These are phyloP conservation scores for Drosophila triauraria DNA, from an alignment of 1,140 invertebrate species.

Conservation along the genomic window DNA sequence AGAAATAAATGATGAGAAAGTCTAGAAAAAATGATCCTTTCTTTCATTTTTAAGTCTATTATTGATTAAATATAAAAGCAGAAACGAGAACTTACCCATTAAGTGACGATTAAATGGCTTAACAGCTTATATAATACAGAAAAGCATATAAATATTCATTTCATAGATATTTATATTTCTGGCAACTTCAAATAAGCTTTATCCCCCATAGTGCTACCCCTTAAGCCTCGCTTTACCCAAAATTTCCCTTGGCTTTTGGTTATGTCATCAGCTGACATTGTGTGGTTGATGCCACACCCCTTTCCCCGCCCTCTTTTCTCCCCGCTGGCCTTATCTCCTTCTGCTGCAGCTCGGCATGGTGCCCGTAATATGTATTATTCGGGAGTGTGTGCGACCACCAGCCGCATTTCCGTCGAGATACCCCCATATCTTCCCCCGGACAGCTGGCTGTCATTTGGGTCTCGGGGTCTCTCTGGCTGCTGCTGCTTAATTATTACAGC, in stretches of 20 bases:
- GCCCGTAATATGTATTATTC: conserved; percentile 23
- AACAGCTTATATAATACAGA: too few species aligned
- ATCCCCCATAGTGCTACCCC: background rate
- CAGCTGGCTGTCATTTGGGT: conserved; percentile 62
- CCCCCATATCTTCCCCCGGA: conserved; percentile 41
- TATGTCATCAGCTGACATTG: conserved; percentile 51
- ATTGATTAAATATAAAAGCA: background rate
- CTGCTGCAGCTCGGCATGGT: conserved; percentile 38
- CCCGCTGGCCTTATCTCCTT: conserved; percentile 11
- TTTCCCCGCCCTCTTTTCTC: background rate
- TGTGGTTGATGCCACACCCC: conserved; percentile 26
- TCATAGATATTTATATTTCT: too few species aligned
- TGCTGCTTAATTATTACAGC: conserved; percentile 80
- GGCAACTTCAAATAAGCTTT: background rate
- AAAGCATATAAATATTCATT: too few species aligned
- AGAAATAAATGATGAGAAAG: background rate
- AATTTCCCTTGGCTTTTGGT: conserved; percentile 12
- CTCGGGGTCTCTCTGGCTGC: conserved; percentile 7
- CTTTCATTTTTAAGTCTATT: too few species aligned
- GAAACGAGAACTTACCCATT: background rate
- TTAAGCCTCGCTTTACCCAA: background rate
- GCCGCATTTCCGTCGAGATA: conserved; percentile 38
- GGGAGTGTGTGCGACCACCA: conserved; percentile 28
- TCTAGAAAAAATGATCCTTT: background rate
- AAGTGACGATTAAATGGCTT: background rate